Conservation (phyloP, 2,888 invertebrate genomes). For the Nemurella pictetii region DNA sequence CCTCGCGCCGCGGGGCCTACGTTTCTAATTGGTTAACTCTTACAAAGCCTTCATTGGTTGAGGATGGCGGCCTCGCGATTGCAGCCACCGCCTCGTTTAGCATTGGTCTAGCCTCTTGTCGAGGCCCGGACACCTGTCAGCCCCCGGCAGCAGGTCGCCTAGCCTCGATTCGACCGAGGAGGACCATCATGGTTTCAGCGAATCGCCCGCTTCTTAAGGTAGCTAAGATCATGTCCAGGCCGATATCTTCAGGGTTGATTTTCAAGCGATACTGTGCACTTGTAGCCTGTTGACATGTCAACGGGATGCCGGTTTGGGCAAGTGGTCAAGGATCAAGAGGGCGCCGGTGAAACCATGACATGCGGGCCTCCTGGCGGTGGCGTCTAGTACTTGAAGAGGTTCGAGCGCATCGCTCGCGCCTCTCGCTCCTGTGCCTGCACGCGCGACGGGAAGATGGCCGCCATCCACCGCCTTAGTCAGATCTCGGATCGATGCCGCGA, state of each 20-base stretch:
- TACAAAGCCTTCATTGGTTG: background rate
- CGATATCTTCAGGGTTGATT: too few relatives aligned
- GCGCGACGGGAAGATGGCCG: conserved; percentile 24
- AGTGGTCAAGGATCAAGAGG: too few relatives aligned
- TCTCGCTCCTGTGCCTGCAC: conserved; percentile 19
- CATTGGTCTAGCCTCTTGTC: background rate
- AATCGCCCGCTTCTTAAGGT: too few relatives aligned
- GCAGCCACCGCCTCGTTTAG: background rate
- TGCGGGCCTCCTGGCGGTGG: too few relatives aligned
- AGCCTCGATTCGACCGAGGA: too few relatives aligned
- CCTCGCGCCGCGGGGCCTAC: background rate
- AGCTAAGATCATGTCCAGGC: too few relatives aligned
- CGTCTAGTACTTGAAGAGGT: conserved; percentile 21
- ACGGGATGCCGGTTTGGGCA: too few relatives aligned
- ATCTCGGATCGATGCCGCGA: conserved; percentile 46
- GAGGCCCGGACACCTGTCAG: background rate
- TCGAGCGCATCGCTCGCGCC: background rate
- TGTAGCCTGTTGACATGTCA: too few relatives aligned
- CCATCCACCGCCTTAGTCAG: conserved; percentile 46
- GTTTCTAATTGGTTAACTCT: background rate
- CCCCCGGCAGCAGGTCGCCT: too few relatives aligned
- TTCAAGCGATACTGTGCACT: too few relatives aligned
- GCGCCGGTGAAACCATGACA: too few relatives aligned
- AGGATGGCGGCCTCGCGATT: background rate
- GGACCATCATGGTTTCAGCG: too few relatives aligned